Base-by-base conservation (phyloP, 2,888 invertebrate genomes). In the Podabrus alpinus region DNA sequence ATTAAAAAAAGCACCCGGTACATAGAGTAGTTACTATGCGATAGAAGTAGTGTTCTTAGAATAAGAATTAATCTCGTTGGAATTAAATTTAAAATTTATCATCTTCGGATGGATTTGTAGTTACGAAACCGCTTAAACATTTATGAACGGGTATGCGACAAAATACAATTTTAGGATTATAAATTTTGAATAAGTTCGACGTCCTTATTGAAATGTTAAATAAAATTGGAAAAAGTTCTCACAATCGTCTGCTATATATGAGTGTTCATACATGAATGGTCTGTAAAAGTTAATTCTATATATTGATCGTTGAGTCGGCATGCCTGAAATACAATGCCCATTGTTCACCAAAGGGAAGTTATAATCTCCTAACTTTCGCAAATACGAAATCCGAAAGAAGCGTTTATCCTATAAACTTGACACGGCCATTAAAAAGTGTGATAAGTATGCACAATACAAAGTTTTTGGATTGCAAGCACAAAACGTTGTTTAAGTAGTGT, bases 281-380 rank as follows among this genome's bases (percentile, higher is more conserved):
- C 25, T 67, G 64, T 64, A 71, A 71, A 71, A 71, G 70, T 71
- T 71, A 71, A 71, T 71, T 66, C 64, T 45, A 15, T 64, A 71
- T 71, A 71, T 66, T 45, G 70, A 71, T 71, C 66, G 70, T 21
- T 2, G 19, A 19, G 62, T 66, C 64, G 3, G 45, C 70, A 62
- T 64, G 70, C 70, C 70, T 59, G 70, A 71, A 71, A 64, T 71
- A 71, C 70, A 71, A 71, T 71, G 59, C 59, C 70, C 59, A 71
- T 71, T 71, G 70, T 71, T 71, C 62, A 62, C 64, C 62, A 71
- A 71, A 62, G 70, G 64, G 64, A 71, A 71, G 70, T 71, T 71
- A 71, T 71, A 71, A 71, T 71, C 70, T 64, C 29, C 66, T 16
- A 71, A 71, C 70, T 71, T 71, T 71, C 15, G 61, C 70, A 62